These are phyloP conservation scores for Margarornis squamiger DNA, from an alignment of 2,797 vertebrate species.

Conservation along the genomic window DNA sequence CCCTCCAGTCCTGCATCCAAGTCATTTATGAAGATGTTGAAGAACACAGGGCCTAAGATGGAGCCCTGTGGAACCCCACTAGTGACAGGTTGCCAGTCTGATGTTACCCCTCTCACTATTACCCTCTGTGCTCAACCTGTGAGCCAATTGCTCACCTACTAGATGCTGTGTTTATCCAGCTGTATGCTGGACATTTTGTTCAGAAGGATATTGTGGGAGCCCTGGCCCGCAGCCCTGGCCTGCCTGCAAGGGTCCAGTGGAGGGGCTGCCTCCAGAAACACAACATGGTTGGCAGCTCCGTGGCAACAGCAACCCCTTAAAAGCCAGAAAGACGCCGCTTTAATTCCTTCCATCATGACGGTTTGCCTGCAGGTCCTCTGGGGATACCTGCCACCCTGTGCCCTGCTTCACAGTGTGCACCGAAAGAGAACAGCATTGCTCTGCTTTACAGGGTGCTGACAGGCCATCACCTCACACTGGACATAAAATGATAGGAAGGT, in stretches of 20 bases:
- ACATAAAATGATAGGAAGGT: neutral
- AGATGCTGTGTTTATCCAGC: neutral
- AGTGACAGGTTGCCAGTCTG: neutral
- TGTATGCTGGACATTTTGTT: neutral
- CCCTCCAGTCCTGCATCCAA: neutral
- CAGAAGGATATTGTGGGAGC: neutral
- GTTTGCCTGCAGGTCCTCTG: fast-evolving
- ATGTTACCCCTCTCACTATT: neutral
- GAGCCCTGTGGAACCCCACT: neutral
- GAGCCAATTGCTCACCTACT: neutral
- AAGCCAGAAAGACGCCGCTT: fast-evolving
- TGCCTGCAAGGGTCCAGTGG: neutral
- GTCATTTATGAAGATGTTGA: neutral
- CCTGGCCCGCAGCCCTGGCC: neutral
- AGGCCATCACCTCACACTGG: neutral
- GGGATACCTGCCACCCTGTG: fast-evolving
- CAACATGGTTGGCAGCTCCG: fast-evolving
- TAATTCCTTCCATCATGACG: fast-evolving
- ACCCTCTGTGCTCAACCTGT: neutral
- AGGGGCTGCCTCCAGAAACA: neutral
- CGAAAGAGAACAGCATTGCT: neutral
- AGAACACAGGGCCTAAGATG: neutral
- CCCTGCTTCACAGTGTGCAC: fast-evolving
- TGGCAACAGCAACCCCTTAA: neutral
- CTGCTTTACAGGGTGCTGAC: fast-evolving